Conservation (phyloP, 2,113 vertebrate genomes). For the Pseudopipra pipra region DNA sequence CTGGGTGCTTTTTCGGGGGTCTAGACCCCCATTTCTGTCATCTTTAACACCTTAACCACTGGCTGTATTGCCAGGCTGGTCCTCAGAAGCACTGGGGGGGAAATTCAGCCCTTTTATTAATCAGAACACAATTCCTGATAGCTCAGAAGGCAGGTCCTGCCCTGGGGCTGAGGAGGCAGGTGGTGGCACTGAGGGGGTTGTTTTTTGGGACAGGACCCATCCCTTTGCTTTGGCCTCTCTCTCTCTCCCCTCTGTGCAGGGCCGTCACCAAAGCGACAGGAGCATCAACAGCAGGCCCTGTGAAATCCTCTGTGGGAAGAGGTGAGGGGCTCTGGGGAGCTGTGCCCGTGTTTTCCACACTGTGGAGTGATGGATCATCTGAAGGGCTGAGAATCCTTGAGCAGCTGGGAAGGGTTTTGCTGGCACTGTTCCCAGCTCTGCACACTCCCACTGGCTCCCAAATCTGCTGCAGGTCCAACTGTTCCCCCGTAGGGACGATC, state of each 20-base stretch:
- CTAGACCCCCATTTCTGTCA: background rate
- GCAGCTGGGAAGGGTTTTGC: background rate
- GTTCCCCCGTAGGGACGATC: background rate
- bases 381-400: background rate
- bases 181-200: background rate
- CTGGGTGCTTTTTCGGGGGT: background rate
- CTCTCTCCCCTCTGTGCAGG: conserved; percentile 65
- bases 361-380: rapidly evolving
- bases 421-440: background rate
- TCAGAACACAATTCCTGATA: background rate
- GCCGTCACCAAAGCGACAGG: conserved; percentile 83
- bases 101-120: background rate
- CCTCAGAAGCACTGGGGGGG: background rate
- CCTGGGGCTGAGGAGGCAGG: background rate
- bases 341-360: rapidly evolving
- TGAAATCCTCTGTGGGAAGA: conserved; percentile 81
- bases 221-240: background rate
- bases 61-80: background rate
- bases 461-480: background rate
- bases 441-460: background rate
- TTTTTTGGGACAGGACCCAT: background rate
- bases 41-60: background rate
- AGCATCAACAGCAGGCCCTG: conserved; percentile 86
- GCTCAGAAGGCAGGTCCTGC: background rate
- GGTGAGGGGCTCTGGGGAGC: conserved; percentile 70